Evolutionary conservation across 2,113 vertebrate genomes (phyloP), one percentile per base, ranked within the genome.

Genomic region (Hippocampus mohnikei): DNA sequence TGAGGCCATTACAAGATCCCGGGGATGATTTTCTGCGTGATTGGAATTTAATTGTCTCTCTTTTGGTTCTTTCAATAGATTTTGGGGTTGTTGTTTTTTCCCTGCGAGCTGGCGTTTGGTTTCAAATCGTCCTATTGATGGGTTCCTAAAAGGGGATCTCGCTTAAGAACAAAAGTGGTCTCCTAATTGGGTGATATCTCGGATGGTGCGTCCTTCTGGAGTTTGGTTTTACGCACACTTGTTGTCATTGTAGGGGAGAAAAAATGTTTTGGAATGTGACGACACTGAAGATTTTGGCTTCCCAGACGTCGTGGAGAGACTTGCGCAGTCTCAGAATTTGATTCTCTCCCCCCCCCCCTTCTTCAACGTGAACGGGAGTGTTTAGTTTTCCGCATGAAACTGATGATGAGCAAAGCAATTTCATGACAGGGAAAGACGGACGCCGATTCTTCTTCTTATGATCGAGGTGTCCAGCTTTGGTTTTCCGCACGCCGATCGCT

Each of bases 11-110:
- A 18, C 16, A 11, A 42, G 41, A 42, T 42, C 41, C 46, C 5
- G 3, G 20, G 40, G 58, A 83, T 42, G 52, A 89, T 84, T 29
- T 29, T 5, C 25, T 7, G 16, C 13, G 46, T 48, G 16, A 18
- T 48, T 48, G 46, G 46, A 48, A 48, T 18, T 44, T 29, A 29
- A 29, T 4, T 44, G 42, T 42, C 41, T 11, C 1, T 4, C 46
- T 16, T 48, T 48, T 48, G 46, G 46, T 15, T 16, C 44, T 48
- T 15, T 48, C 13, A 48, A 5, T 18, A 18, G 46, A 48, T 16
- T 48, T 48, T 3, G n/a, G n/a, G n/a, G n/a, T n/a, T n/a, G 44
- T 4, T 3, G 3, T 12, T 2, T 46, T 46, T 46, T 46, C 12
- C n/a, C n/a, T 46, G 12, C 13, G 44, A 46, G 44, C 44, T 46